A percentile compares a stretch with the other conserved stretches of the same genome.
phyloP scores from a whole-genome alignment of 1,140 invertebrate genomes.

The Agrilus planipennis region DNA sequence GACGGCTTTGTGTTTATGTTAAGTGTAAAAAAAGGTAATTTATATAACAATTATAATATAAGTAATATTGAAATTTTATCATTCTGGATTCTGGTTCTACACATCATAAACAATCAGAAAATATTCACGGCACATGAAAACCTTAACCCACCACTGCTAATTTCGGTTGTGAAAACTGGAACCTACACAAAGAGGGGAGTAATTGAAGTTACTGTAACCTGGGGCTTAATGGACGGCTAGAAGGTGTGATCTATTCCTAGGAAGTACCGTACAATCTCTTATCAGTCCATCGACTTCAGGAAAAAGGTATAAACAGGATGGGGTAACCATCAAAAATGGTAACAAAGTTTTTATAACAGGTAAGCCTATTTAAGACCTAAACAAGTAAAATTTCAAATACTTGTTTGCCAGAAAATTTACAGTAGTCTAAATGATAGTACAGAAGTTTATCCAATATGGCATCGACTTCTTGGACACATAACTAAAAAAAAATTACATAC shows the following conservation, averaged over 20 bases:
- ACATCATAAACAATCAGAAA: constrained; percentile 8
- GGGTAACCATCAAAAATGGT: constrained; percentile 19
- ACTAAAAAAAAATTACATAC: constrained; percentile 20
- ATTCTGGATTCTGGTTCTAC: constrained; percentile 12
- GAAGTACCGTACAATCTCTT: constrained; percentile 21
- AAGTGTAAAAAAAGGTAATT: not conserved
- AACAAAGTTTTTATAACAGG: constrained; percentile 18
- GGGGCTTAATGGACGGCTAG: too few relatives aligned
- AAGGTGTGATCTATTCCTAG: constrained; percentile 10
- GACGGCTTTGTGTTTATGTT: not conserved
- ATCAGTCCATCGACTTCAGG: constrained; percentile 25
- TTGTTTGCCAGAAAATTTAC: constrained; percentile 8
- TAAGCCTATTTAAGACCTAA: constrained; percentile 25
- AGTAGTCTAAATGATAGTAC: constrained; percentile 12
- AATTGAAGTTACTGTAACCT: constrained; percentile 6
- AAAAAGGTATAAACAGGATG: constrained; percentile 21
- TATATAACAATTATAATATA: not conserved
- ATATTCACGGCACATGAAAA: constrained; percentile 2
- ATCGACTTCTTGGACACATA: constrained; percentile 30
- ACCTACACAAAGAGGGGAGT: constrained; percentile 1
- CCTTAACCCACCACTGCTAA: constrained; percentile 6
- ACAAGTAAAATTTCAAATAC: constrained; percentile 9
- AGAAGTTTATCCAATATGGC: constrained; percentile 28
- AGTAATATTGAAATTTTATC: constrained; percentile 3
- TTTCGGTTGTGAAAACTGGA: constrained; percentile 9